Percentiles rank a stretch among this genome's conserved stretches.
Evolutionary conservation across 2,888 invertebrate species (phyloP).

Genomic region (Chorisops tibialis): DNA sequence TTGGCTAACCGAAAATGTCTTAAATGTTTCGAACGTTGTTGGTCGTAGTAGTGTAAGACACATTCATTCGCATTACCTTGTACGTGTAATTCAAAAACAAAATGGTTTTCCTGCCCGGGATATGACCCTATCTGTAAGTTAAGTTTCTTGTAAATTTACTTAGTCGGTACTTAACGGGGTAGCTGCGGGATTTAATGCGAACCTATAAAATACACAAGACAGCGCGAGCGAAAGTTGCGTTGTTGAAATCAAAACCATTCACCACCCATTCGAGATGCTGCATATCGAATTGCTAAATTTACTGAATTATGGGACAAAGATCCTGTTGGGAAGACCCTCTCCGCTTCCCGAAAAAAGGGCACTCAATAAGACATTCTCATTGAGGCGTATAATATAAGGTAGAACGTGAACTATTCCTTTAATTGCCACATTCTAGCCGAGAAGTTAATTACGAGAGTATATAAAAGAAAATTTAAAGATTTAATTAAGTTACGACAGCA

Average conservation of each 20-base stretch:
- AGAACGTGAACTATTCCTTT: neutral
- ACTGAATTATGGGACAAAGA: neutral
- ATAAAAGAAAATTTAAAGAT: constrained; percentile 14
- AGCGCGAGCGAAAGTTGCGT: neutral
- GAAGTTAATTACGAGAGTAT: constrained; percentile 1
- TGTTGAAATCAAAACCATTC: constrained; percentile 16
- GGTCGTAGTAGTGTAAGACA: no score
- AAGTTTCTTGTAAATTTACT: no score
- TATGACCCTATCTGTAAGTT: no score
- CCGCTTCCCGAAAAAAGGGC: no score
- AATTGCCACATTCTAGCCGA: neutral
- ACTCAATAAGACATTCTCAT: no score
- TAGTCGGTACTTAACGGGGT: no score
- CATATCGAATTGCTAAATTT: constrained; percentile 12
- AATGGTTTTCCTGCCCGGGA: no score
- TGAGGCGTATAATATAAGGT: neutral
- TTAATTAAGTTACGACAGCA: neutral
- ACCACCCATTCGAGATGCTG: constrained; percentile 2
- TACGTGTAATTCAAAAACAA: no score
- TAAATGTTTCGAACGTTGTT: neutral
- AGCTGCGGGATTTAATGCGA: no score
- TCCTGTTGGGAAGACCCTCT: no score
- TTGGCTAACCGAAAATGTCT: constrained; percentile 31
- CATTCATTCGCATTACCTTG: no score
- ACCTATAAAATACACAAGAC: no score